These are phyloP conservation scores for Diprion similis DNA, from an alignment of 1,140 invertebrate species.

Conservation along the genomic window DNA sequence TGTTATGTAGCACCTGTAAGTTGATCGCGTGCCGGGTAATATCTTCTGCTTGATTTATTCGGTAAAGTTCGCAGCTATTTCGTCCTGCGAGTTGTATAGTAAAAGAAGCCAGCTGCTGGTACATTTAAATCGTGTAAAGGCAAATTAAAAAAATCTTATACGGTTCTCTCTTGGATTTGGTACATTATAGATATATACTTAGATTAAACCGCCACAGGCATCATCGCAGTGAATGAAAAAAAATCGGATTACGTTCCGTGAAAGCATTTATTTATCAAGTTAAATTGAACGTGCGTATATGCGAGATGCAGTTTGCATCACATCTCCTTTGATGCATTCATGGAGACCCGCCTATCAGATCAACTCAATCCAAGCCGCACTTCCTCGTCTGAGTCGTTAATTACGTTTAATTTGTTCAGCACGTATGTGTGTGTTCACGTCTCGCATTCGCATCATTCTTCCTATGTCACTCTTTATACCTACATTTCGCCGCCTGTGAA, in stretches of 20 bases:
- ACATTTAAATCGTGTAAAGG: no score
- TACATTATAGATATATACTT: no score
- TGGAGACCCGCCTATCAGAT: slow-evolving; percentile 30
- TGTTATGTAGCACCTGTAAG: neutral
- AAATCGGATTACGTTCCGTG: neutral
- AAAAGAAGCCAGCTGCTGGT: no score
- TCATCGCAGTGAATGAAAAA: neutral
- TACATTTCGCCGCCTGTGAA: slow-evolving; percentile 20
- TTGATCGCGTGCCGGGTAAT: neutral
- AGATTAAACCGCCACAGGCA: no score
- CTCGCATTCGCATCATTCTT: slow-evolving; percentile 1
- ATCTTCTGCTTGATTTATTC: no score
- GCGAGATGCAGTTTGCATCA: slow-evolving; percentile 3
- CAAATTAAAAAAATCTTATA: neutral
- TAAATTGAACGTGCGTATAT: neutral
- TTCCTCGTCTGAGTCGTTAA: slow-evolving; percentile 39
- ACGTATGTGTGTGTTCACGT: slow-evolving; percentile 9
- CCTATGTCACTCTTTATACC: slow-evolving; percentile 5
- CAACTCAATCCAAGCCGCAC: slow-evolving; percentile 33
- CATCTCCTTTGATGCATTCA: slow-evolving; percentile 29
- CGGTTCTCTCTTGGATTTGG: no score
- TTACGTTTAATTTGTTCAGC: slow-evolving; percentile 32
- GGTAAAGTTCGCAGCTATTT: no score
- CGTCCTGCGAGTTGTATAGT: no score
- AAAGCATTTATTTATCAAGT: slow-evolving; percentile 6